Conservation (phyloP, 2,888 invertebrate species). For the Mesochorus sp. region DNA sequence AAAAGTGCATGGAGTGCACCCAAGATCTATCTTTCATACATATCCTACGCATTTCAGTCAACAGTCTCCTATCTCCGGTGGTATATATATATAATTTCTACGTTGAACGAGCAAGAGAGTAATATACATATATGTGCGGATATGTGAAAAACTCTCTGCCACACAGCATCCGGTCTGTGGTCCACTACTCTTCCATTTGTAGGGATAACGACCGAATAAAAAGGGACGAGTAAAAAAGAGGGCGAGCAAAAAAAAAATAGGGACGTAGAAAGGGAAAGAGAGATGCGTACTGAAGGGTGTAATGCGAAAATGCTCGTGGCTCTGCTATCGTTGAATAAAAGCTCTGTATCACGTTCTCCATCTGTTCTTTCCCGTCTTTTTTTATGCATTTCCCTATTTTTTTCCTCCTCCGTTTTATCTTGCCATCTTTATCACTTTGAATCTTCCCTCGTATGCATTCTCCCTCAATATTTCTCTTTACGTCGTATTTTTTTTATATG, state of each 20-base stretch:
- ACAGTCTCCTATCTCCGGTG: background rate
- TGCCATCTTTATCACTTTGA: background rate
- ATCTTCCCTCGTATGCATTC: background rate
- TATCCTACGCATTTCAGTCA: background rate
- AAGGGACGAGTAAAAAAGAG: slow-evolving; percentile 22
- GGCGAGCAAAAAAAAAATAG: slow-evolving; percentile 13
- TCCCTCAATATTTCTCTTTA: background rate
- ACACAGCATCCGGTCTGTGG: slow-evolving; percentile 26
- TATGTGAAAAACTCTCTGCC: slow-evolving; percentile 15
- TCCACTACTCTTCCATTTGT: slow-evolving; percentile 39
- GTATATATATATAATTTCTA: background rate
- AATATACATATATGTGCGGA: background rate
- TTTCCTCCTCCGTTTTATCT: background rate
- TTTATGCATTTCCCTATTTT: slow-evolving; percentile 9
- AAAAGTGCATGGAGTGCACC: background rate
- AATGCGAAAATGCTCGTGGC: slow-evolving; percentile 51
- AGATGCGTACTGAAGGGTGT: slow-evolving; percentile 33
- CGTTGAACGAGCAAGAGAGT: background rate
- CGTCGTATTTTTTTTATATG: background rate
- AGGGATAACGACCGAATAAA: slow-evolving; percentile 50
- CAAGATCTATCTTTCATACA: background rate
- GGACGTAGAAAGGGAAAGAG: slow-evolving; percentile 6
- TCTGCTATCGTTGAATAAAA: slow-evolving; percentile 42
- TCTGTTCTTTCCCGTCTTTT: slow-evolving; percentile 30
- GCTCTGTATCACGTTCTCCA: slow-evolving; percentile 46